phyloP scores from a whole-genome alignment of 2,888 invertebrate genomes.

The Pomacea canaliculata region DNA sequence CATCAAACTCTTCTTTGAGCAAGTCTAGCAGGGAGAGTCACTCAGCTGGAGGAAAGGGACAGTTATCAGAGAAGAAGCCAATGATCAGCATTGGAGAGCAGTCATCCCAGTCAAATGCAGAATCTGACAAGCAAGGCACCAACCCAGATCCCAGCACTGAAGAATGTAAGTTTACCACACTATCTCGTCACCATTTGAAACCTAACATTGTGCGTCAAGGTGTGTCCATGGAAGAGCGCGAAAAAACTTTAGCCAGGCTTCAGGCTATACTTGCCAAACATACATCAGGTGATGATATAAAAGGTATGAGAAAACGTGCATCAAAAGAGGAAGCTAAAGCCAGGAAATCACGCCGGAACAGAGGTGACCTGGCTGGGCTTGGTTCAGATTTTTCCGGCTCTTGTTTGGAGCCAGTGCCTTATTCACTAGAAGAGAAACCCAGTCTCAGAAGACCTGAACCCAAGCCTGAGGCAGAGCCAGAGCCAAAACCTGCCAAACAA shows the following conservation, averaged over 20 bases:
- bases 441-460: constrained; percentile 21
- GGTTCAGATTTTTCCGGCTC: constrained; percentile 14
- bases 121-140: neutral
- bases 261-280: constrained; percentile 30
- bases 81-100: neutral
- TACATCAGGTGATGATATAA: constrained; percentile 21
- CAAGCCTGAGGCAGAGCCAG: constrained; percentile 4
- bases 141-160: constrained; percentile 1
- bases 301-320: constrained; percentile 1
- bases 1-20: neutral
- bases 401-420: constrained; percentile 16
- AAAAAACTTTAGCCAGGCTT: constrained; percentile 28
- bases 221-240: constrained; percentile 13
- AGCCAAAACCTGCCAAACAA: neutral
- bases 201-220: constrained; percentile 26
- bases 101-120: neutral
- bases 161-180: constrained; percentile 2
- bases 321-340: constrained; percentile 11
- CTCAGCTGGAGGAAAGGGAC: no score
- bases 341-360: constrained; percentile 13
- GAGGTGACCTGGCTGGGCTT: constrained; percentile 8
- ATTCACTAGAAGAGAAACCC: constrained; percentile 17
- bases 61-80: neutral
- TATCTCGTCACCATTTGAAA: constrained; percentile 29
- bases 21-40: no score